Evolutionary conservation across 2,113 vertebrate species (phyloP), one percentile per base, ranked within the genome.

Genomic region (Sprattus sprattus): DNA sequence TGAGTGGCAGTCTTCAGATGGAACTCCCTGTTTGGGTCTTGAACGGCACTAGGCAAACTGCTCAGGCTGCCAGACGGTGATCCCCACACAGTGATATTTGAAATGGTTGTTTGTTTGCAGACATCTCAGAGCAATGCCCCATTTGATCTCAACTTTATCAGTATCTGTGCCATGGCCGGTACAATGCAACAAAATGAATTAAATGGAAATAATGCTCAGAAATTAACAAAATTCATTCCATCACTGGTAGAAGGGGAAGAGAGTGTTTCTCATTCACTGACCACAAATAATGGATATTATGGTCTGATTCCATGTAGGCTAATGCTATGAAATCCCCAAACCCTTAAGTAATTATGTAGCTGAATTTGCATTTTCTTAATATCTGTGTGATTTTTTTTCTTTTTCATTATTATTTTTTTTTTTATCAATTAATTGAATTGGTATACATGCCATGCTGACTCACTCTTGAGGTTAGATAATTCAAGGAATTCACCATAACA

Each of bases 241-340:
- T 71, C 71, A 78, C 28, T 78, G 71, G 15, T 39, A 78, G 28
- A 11, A 13, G 28, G 28, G 25, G 39, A 13, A n/a, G n/a, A n/a
- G 71, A 39, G 32, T 44, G 71, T 15, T 78, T 78, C 15, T 78
- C 71, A 78, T 78, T 78, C 71, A 32, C 28, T 78, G 71, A 39
- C 28, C 11, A 39, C 71, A 78, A 78, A 44, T 78, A 78, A 78
- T 78, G 71, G 71, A 78, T 78, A 16, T 78, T 32, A 78, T 78
- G 13, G 32, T 39, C 71, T 78, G 15, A 39, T 39, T 39, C 15
- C 13, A 78, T 78, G 28, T 78, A 78, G 71, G 71, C 71, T 78
- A 78, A 78, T 78, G 71, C 71, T 78, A 78, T 39, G 32, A 78
- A 78, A 78, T 78, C 71, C 71, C 32, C 32, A 15, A 78, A 78